Evolutionary conservation across 2,888 invertebrate species (phyloP).

Genomic region (Cephonodes hylas): DNA sequence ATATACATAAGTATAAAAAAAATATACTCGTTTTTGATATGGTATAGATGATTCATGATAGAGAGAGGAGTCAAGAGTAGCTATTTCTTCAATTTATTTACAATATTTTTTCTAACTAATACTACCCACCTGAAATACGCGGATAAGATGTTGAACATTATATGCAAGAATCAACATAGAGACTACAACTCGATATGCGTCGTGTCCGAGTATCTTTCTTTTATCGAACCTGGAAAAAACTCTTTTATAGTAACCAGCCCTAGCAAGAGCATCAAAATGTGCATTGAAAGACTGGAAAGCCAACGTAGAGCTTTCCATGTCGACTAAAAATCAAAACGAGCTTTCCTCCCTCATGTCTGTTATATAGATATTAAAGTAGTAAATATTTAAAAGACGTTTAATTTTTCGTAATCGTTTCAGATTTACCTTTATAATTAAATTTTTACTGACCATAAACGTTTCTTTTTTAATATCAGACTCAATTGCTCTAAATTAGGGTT

Average conservation of each 20-base stretch:
- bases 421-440: background rate
- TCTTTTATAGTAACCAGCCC: conserved; percentile 59
- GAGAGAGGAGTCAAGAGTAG: no score
- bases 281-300: conserved; percentile 50
- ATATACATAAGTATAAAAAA: no score
- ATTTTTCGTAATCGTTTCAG: background rate
- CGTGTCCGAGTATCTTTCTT: conserved; percentile 38
- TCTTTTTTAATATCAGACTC: no score
- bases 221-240: conserved; percentile 20
- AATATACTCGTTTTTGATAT: no score
- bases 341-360: background rate
- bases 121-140: conserved; percentile 51
- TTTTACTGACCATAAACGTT: no score
- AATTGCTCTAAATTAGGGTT: no score
- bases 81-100: no score
- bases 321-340: background rate
- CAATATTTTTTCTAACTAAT: no score
- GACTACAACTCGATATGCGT: conserved; percentile 39
- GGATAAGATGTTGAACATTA: conserved; percentile 61
- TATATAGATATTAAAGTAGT: background rate
- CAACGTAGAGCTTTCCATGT: conserved; percentile 2
- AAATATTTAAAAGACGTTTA: background rate
- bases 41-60: no score
- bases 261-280: conserved; percentile 57
- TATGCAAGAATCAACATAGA: conserved; percentile 48